Conservation (phyloP, 1,140 invertebrate species). For the Eubasilissa regina region DNA sequence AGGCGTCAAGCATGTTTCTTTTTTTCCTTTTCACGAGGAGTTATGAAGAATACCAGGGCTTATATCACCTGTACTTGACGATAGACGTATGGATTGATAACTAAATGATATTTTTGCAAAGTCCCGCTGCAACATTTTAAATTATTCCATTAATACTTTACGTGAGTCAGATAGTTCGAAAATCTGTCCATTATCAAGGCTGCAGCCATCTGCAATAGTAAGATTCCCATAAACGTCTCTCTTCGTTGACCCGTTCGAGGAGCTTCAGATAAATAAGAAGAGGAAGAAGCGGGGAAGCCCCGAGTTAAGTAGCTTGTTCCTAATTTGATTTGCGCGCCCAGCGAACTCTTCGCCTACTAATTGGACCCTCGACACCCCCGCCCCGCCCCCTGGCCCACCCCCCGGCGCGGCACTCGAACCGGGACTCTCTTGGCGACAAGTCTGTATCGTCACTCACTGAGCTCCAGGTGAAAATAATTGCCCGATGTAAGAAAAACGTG, state of each 20-base stretch:
- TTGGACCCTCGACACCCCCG: conserved; percentile 52
- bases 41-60: no score
- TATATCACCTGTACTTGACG: no score
- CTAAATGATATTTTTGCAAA: no score
- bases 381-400: conserved; percentile 11
- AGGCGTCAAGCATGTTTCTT: no score
- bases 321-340: conserved; percentile 55
- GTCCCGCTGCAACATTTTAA: no score
- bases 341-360: conserved; percentile 49
- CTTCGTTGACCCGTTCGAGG: neutral
- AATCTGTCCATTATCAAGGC: no score
- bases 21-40: no score
- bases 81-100: no score
- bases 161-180: no score
- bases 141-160: no score
- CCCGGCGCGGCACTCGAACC: conserved; percentile 24
- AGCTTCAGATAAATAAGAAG: neutral
- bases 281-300: neutral
- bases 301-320: conserved; percentile 48
- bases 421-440: conserved; percentile 18
- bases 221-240: no score
- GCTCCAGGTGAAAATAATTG: neutral
- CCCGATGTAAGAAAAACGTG: neutral
- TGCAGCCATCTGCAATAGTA: no score
- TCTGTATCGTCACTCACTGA: conserved; percentile 25